These are phyloP conservation scores for Psophia crepitans DNA, from an alignment of 2,113 vertebrate species.

Conservation along the genomic window DNA sequence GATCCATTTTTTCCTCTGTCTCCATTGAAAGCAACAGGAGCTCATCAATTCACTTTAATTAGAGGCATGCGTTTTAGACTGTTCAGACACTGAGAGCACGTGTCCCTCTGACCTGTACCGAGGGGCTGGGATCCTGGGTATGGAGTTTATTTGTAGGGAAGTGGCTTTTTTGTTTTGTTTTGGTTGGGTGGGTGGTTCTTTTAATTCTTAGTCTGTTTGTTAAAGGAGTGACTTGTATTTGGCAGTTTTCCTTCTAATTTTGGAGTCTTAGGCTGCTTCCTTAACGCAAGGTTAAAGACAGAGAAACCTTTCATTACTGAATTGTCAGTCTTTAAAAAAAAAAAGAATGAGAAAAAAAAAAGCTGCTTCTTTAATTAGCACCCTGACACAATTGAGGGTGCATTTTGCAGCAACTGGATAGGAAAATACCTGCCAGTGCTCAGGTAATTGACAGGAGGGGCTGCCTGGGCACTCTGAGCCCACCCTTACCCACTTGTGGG, in stretches of 20 bases:
- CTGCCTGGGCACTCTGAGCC: not conserved
- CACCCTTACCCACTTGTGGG: accelerated
- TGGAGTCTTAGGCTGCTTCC: not conserved
- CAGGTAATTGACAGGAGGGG: accelerated
- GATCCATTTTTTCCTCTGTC: not conserved
- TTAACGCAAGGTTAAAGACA: not conserved
- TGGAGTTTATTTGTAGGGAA: not conserved
- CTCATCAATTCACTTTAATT: not conserved
- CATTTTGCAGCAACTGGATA: not conserved
- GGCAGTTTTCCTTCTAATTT: not conserved
- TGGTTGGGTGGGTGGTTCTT: not conserved
- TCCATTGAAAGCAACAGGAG: not conserved
- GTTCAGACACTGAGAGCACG: not conserved
- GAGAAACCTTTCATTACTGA: not conserved
- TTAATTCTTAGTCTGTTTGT: not conserved
- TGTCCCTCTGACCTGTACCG: not conserved
- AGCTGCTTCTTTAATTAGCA: not conserved
- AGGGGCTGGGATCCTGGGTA: not conserved
- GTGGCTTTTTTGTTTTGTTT: no score
- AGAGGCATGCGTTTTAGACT: not conserved
- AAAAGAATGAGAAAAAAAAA: accelerated
- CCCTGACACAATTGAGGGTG: not conserved
- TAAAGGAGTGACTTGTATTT: not conserved
- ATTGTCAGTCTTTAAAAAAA: not conserved
- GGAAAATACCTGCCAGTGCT: not conserved